phyloP scores from a whole-genome alignment of 92 coral and sea anemone species.

The Heliopora coerulea region DNA sequence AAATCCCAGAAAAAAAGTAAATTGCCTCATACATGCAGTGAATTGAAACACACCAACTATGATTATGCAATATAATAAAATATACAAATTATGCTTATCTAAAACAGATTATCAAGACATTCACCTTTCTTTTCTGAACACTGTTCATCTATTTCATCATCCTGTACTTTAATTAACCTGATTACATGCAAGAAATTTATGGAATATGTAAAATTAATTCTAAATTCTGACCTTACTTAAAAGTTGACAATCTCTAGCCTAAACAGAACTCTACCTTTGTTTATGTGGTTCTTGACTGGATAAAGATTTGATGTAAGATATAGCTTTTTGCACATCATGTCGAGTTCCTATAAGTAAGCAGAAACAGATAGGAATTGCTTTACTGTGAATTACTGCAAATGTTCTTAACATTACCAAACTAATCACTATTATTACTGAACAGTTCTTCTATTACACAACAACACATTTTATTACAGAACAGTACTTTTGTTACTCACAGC shows the following conservation, averaged over 20 bases:
- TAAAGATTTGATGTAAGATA: slow-evolving; percentile 16
- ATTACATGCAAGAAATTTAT: too few relatives aligned
- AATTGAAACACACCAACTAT: too few relatives aligned
- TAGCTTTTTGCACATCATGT: slow-evolving; percentile 22
- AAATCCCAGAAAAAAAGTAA: too few relatives aligned
- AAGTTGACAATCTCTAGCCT: not conserved
- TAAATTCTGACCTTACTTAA: not conserved
- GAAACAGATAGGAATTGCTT: not conserved
- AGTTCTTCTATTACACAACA: too few relatives aligned
- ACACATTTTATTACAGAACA: too few relatives aligned
- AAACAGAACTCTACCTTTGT: slow-evolving; percentile 10
- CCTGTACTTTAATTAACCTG: slow-evolving; percentile 13
- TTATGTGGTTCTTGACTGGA: slow-evolving; percentile 9
- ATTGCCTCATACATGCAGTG: too few relatives aligned
- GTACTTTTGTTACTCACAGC: too few relatives aligned
- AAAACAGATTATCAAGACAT: not conserved
- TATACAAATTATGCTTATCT: not conserved
- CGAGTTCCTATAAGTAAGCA: slow-evolving; percentile 20
- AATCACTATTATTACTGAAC: too few relatives aligned
- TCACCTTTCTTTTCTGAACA: not conserved
- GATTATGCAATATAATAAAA: not conserved
- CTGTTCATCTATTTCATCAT: slow-evolving; percentile 2
- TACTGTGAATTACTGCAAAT: not conserved
- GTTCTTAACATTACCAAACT: not conserved
- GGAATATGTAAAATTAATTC: too few relatives aligned